A percentile compares a stretch with the other conserved stretches of the same genome.
Evolutionary conservation across 1,140 invertebrate species (phyloP).

Genomic region (Camponotus floridanus): DNA sequence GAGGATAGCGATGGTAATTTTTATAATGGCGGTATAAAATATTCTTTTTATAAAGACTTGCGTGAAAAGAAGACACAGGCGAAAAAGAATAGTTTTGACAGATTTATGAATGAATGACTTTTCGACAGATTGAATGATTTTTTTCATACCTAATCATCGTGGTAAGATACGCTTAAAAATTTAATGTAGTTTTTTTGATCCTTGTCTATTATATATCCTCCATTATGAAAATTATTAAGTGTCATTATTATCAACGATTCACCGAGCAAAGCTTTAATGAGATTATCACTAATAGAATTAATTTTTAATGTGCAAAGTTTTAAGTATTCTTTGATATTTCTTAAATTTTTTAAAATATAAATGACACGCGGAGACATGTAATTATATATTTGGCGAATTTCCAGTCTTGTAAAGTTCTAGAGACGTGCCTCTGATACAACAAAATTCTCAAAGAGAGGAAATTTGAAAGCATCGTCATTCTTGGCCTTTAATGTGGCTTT

Average conservation of each 20-base stretch:
- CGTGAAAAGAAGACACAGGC: too few relatives aligned
- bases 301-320: background rate
- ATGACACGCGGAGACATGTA: background rate
- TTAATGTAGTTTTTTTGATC: background rate
- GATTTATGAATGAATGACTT: background rate
- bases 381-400: background rate
- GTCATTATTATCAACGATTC: background rate
- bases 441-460: slow-evolving; percentile 6
- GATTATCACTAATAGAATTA: background rate
- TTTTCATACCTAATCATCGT: slow-evolving; percentile 3
- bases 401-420: background rate
- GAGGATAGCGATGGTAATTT: background rate
- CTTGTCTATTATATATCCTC: background rate
- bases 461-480: background rate
- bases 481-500: slow-evolving; percentile 22
- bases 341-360: background rate
- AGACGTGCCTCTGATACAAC: background rate
- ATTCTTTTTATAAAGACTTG: slow-evolving; percentile 13
- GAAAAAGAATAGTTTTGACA: background rate
- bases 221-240: background rate
- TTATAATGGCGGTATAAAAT: background rate
- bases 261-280: background rate
- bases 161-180: background rate
- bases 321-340: background rate
- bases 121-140: background rate